These are phyloP conservation scores for Megaleporinus macrocephalus DNA, from an alignment of 2,113 vertebrate species.

Conservation along the genomic window DNA sequence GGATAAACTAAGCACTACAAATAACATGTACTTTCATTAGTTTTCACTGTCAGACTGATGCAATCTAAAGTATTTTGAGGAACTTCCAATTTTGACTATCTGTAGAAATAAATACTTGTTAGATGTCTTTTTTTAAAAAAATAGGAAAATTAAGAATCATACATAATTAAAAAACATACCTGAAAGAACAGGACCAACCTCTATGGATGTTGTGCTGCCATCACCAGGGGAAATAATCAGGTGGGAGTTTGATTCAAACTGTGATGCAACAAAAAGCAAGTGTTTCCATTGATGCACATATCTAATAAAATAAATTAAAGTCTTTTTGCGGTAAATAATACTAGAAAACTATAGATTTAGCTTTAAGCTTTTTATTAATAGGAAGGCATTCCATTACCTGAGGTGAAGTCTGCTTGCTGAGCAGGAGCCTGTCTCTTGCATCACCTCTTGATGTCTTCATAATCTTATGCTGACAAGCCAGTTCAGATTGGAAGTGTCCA, in stretches of 20 bases:
- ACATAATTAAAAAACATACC: background rate
- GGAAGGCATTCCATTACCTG: background rate
- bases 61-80: no score
- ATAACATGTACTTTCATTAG: background rate
- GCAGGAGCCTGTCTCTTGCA: background rate
- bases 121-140: no score
- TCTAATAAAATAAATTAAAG: background rate
- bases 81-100: no score
- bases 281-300: background rate
- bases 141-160: background rate
- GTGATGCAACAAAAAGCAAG: background rate
- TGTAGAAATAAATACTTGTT: no score
- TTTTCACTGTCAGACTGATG: no score
- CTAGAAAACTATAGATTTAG: background rate
- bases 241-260: conserved; percentile 14
- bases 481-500: background rate
- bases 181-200: conserved; percentile 30
- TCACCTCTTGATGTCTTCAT: background rate
- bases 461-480: background rate
- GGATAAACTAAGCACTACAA: no score
- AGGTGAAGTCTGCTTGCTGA: background rate
- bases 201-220: conserved; percentile 8
- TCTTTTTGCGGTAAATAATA: no score
- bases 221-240: conserved; percentile 7
- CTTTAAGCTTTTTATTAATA: no score